phyloP scores from a whole-genome alignment of 2,797 vertebrate species.

The Enteromius radiatus region DNA sequence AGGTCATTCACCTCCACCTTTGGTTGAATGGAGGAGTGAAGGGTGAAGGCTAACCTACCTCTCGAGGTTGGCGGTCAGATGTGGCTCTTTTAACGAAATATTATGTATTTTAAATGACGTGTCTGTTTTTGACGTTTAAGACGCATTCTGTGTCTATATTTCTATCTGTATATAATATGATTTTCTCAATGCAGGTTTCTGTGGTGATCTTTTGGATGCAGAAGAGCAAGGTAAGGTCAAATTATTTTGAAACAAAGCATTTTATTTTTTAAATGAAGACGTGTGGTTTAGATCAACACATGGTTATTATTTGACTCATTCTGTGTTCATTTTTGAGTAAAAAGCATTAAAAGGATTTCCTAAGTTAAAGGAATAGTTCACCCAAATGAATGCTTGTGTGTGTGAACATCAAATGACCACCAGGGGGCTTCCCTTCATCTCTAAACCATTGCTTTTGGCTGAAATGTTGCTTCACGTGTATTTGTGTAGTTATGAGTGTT shows the following conservation, averaged over 20 bases:
- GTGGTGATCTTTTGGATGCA: constrained; percentile 15
- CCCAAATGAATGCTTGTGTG: background rate
- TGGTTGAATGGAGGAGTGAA: background rate
- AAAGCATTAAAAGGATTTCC: background rate
- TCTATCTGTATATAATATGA: background rate
- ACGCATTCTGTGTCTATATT: background rate
- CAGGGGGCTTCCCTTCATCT: constrained; percentile 34
- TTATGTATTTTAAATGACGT: background rate
- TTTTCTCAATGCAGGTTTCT: constrained; percentile 25
- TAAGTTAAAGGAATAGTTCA: background rate
- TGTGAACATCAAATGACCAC: background rate
- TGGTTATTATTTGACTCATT: background rate
- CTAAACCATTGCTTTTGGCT: background rate
- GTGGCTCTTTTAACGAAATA: background rate
- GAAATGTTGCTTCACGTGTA: background rate
- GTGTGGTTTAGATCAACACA: background rate
- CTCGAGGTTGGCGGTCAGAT: background rate
- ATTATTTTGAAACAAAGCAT: background rate
- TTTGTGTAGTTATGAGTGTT: background rate
- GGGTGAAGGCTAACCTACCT: constrained; percentile 16
- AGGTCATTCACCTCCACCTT: constrained; percentile 34
- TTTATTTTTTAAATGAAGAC: background rate
- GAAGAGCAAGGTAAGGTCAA: constrained; percentile 37
- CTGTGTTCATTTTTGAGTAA: background rate
- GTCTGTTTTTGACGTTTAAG: background rate